Percentiles rank a stretch among this genome's conserved stretches.
phyloP scores from a whole-genome alignment of 2,113 vertebrate species.

The Dinomys branickii region DNA sequence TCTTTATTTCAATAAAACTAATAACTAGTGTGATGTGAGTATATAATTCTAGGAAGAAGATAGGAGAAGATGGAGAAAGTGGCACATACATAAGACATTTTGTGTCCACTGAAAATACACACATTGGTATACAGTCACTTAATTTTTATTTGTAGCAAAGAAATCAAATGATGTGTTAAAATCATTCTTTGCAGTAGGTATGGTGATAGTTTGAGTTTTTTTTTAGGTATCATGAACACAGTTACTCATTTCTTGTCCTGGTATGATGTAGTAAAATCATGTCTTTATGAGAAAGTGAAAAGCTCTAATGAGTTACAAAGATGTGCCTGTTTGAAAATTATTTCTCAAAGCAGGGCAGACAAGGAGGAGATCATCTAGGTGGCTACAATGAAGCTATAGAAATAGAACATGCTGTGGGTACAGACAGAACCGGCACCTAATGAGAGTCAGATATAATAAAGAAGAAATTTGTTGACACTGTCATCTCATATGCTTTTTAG shows the following conservation, averaged over 20 bases:
- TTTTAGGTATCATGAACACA: conserved; percentile 45
- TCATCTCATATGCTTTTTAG: neutral
- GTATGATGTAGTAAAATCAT: conserved; percentile 12
- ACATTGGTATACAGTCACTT: neutral
- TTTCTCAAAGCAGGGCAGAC: conserved; percentile 49
- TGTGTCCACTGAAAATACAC: conserved; percentile 23
- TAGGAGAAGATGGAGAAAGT: conserved; percentile 58
- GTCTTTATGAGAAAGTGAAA: conserved; percentile 65
- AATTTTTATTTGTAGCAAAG: conserved; percentile 64
- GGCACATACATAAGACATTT: neutral
- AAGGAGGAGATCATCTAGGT: conserved; percentile 70
- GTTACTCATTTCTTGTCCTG: conserved; percentile 40
- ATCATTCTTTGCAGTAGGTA: conserved; percentile 59
- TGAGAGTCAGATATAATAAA: conserved; percentile 38
- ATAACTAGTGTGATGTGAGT: conserved; percentile 66
- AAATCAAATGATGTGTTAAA: neutral
- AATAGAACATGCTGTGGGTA: conserved; percentile 69
- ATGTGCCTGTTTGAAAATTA: conserved; percentile 72
- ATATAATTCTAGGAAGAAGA: conserved; percentile 61
- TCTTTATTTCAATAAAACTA: conserved; percentile 73
- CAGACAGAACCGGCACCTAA: conserved; percentile 61
- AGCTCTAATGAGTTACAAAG: neutral
- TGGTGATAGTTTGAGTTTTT: conserved; percentile 47
- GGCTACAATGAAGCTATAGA: conserved; percentile 74
- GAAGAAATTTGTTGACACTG: neutral